These are phyloP conservation scores for Globodera rostochiensis DNA, from an alignment of 1,140 invertebrate species.

Conservation along the genomic window DNA sequence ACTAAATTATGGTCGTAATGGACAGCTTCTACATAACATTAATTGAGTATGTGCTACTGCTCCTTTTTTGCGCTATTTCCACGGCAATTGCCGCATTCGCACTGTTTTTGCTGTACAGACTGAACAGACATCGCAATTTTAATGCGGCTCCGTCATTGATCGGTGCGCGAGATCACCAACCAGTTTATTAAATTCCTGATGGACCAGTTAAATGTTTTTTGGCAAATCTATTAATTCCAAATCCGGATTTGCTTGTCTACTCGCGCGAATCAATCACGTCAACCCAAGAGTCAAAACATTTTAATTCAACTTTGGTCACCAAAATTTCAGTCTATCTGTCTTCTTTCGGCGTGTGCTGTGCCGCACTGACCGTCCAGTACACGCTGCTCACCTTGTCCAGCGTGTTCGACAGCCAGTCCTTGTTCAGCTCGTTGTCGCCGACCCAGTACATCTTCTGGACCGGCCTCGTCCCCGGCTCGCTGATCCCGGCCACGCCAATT, in stretches of 20 bases:
- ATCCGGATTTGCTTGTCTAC: background rate
- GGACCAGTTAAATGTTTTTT: too few species aligned
- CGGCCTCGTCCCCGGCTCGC: constrained; percentile 21
- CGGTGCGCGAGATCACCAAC: background rate
- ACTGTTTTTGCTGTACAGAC: constrained; percentile 1
- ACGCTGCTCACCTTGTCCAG: background rate
- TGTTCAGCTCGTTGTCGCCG: background rate
- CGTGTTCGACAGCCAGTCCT: background rate
- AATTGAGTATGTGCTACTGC: background rate
- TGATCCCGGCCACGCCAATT: constrained; percentile 28
- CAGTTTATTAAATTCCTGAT: too few species aligned
- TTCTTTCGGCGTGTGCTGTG: background rate
- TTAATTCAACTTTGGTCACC: too few species aligned
- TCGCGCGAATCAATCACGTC: too few species aligned
- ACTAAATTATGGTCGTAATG: background rate
- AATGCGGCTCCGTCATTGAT: background rate
- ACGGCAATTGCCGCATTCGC: background rate
- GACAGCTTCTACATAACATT: background rate
- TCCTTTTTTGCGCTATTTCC: background rate
- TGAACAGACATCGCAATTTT: constrained; percentile 1
- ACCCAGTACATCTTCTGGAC: constrained; percentile 33
- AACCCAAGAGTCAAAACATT: too few species aligned
- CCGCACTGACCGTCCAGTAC: constrained; percentile 1
- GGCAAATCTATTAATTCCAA: background rate
- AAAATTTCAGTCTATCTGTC: background rate